Evolutionary conservation across 2,888 invertebrate genomes (phyloP).

Genomic region (Leptinotarsa peninsularis): DNA sequence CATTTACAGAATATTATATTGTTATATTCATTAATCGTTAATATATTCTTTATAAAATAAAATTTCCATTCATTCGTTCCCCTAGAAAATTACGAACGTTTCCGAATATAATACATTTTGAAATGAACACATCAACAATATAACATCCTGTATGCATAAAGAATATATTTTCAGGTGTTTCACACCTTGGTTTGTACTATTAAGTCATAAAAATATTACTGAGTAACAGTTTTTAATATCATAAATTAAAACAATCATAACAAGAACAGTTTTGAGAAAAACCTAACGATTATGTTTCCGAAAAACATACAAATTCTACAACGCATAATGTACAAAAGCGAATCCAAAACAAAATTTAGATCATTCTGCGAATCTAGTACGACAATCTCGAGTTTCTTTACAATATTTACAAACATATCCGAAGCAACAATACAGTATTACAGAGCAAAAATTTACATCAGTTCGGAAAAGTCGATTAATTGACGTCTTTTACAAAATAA

Average conservation of each 20-base stretch:
- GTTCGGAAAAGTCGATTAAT: conserved; percentile 44
- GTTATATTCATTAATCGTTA: conserved; percentile 21
- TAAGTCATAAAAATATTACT: conserved; percentile 61
- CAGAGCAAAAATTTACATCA: conserved; percentile 49
- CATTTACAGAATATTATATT: conserved; percentile 21
- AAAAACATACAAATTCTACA: conserved; percentile 49
- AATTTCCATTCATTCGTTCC: not conserved
- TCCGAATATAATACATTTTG: not conserved
- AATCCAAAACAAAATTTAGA: conserved; percentile 40
- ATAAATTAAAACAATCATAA: conserved; percentile 63
- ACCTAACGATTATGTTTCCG: conserved; percentile 51
- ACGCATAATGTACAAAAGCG: conserved; percentile 51
- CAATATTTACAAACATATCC: conserved; percentile 47
- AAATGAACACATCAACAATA: not conserved
- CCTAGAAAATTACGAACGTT: not conserved
- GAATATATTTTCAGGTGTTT: conserved; percentile 49
- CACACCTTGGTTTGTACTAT: conserved; percentile 63
- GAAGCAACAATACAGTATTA: conserved; percentile 37
- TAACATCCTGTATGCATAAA: conserved; percentile 23
- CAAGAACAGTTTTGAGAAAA: conserved; percentile 63
- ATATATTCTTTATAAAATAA: conserved; percentile 23
- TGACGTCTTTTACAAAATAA: conserved; percentile 46
- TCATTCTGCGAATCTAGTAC: conserved; percentile 44
- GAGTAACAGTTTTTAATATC: conserved; percentile 55
- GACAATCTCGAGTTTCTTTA: conserved; percentile 44